phyloP scores from a whole-genome alignment of 2,797 vertebrate genomes.

The Alcedo atthis region DNA sequence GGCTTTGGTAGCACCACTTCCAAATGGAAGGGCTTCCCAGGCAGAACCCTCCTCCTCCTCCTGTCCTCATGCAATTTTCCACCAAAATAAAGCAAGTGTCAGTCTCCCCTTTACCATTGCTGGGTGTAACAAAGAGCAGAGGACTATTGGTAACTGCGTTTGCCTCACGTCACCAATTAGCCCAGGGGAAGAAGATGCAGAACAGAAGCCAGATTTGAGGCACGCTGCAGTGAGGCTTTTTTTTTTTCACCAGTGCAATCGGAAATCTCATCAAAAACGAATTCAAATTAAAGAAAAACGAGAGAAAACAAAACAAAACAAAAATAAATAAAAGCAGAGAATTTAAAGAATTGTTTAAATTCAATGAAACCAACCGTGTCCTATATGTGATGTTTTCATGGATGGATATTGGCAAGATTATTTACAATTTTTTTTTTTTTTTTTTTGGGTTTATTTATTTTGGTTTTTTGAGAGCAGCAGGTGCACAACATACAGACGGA shows the following conservation, averaged over 20 bases:
- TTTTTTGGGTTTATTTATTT: background rate
- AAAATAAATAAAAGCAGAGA: slow-evolving; percentile 48
- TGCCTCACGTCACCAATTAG: slow-evolving; percentile 53
- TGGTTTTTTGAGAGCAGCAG: slow-evolving; percentile 65
- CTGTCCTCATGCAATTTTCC: background rate
- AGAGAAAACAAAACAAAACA: background rate
- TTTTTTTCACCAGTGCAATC: slow-evolving; percentile 64
- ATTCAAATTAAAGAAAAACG: slow-evolving; percentile 39
- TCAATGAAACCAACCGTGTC: slow-evolving; percentile 84
- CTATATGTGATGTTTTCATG: slow-evolving; percentile 85
- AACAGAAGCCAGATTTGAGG: slow-evolving; percentile 51
- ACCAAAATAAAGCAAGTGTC: slow-evolving; percentile 17
- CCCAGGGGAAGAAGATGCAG: slow-evolving; percentile 40
- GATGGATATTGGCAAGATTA: slow-evolving; percentile 78
- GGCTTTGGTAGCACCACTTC: background rate
- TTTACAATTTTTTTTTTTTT: slow-evolving; percentile 73
- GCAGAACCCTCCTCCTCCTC: background rate
- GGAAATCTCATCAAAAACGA: slow-evolving; percentile 33
- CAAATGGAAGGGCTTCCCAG: background rate
- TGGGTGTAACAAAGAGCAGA: background rate
- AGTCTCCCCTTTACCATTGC: slow-evolving; percentile 7
- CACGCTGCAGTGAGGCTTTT: slow-evolving; percentile 54
- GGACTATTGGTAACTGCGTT: slow-evolving; percentile 36
- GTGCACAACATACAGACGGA: slow-evolving; percentile 82
- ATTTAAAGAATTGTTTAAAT: slow-evolving; percentile 73